Base-by-base conservation (phyloP, 2,113 vertebrate genomes). In the Crotalus tigris region DNA sequence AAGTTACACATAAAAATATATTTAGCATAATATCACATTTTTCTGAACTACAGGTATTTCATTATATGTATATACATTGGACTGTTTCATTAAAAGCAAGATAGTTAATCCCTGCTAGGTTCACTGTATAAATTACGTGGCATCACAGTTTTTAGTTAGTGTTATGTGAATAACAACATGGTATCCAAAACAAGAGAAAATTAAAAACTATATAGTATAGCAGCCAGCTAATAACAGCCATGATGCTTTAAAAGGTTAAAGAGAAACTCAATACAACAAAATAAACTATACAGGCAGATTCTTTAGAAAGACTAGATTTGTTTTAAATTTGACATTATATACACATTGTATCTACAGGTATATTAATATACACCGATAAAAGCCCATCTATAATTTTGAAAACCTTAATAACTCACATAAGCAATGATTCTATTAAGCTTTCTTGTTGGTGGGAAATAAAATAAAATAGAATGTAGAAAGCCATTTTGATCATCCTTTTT, bases 1-100 rank as follows among this genome's bases (percentile, higher is more conserved):
- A 96, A 97, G 97, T 96, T 96, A 97, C 97, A 97, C 97, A 96
- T 95, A 92, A 12, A 87, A 93, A 95, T 96, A 97, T 97, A 96
- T 96, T 92, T 89, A 95, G 95, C 94, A 95, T 49, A 93, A 95
- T 94, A 95, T 96, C 94, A 96, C 94, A 96, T 90, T 94, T 95
- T 93, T 96, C 96, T 58, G 57, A 95, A 96, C 94, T 95, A 97
- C 95, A 96, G 96, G 95, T 87, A 90, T 92, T 95, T 96, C 96
- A 95, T 88, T 93, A 96, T 95, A 90, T 91, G 49, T 90, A 95
- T 96, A 64, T 92, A 96, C 93, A 95, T 69, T 93, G 94, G 95
- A 96, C 95, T 94, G 94, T 44, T 57, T 90, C 44, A 85, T 89
- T 93, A 81, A 94, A 86, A 96, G 95, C 90, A 89, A 92, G 19